A percentile compares a stretch with the other conserved stretches of the same genome.
These are phyloP conservation scores for Ormyrus labotus DNA, from an alignment of 2,888 invertebrate species.

Conservation along the genomic window DNA sequence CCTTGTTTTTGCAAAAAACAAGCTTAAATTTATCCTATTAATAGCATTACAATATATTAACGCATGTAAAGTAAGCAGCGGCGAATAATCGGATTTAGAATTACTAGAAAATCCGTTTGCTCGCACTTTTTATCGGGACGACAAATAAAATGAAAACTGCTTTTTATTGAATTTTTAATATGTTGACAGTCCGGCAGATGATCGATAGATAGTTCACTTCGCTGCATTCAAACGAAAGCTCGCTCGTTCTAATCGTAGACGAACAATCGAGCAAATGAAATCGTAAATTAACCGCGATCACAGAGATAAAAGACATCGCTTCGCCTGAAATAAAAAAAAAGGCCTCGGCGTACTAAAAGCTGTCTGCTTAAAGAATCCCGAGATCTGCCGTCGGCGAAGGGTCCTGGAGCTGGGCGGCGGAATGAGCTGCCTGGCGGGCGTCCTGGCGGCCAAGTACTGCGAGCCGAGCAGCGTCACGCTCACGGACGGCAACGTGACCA, in stretches of 20 bases:
- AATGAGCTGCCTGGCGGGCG: slow-evolving; percentile 89
- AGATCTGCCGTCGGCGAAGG: slow-evolving; percentile 81
- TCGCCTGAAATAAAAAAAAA: not conserved
- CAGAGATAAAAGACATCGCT: not conserved
- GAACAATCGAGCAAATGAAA: not conserved
- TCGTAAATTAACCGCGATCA: not conserved
- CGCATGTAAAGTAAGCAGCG: not conserved
- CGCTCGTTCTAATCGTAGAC: no score
- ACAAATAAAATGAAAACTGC: no score
- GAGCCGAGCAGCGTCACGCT: slow-evolving; percentile 81
- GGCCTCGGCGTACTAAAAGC: no score
- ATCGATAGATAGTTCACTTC: no score
- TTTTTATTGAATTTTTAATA: not conserved
- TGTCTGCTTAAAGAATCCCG: slow-evolving; percentile 74
- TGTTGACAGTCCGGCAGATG: not conserved
- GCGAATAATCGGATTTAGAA: slow-evolving; percentile 8
- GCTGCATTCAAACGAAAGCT: no score
- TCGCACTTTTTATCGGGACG: not conserved
- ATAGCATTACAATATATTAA: slow-evolving; percentile 25
- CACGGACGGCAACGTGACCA: slow-evolving; percentile 87
- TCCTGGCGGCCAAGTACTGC: slow-evolving; percentile 84
- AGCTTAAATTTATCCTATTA: slow-evolving; percentile 22
- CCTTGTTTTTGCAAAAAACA: not conserved
- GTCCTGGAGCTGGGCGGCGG: slow-evolving; percentile 90
- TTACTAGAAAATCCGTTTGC: not conserved